Evolutionary conservation across 2,113 vertebrate genomes (phyloP).

Genomic region (Raja brachyura): DNA sequence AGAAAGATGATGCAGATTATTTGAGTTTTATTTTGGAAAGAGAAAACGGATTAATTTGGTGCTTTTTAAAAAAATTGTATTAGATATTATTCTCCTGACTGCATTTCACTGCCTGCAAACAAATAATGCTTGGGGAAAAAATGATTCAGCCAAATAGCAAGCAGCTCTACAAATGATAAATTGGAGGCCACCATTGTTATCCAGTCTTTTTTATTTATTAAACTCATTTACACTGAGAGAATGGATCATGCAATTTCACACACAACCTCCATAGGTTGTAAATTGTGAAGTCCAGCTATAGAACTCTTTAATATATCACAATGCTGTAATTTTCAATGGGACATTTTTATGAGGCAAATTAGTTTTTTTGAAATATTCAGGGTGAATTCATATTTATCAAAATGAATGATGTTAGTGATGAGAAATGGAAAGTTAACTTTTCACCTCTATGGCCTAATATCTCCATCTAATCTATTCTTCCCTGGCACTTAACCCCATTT

Average conservation of each 20-base stretch:
- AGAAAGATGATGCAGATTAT: not conserved
- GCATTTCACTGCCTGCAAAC: not conserved
- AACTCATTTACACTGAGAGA: conserved; percentile 14
- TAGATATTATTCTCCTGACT: not conserved
- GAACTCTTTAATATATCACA: conserved; percentile 3
- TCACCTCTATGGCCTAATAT: not conserved
- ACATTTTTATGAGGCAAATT: not conserved
- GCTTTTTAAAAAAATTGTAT: not conserved
- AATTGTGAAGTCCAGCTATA: not conserved
- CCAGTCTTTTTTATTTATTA: conserved; percentile 25
- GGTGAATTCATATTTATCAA: conserved; percentile 24
- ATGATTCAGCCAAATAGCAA: not conserved
- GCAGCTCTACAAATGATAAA: conserved; percentile 13
- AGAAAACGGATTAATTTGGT: not conserved
- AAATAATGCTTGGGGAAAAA: not conserved
- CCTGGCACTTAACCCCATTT: not conserved
- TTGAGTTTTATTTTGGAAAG: not conserved
- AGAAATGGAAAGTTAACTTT: not conserved
- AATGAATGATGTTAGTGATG: not conserved
- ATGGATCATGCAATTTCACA: not conserved
- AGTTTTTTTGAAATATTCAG: not conserved
- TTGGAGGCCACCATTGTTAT: not conserved
- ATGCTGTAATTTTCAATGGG: conserved; percentile 28
- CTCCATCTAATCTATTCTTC: not conserved
- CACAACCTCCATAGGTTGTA: conserved; percentile 1